Base-by-base conservation (phyloP, 2,888 invertebrate species). In the Myopa tessellatipennis region DNA sequence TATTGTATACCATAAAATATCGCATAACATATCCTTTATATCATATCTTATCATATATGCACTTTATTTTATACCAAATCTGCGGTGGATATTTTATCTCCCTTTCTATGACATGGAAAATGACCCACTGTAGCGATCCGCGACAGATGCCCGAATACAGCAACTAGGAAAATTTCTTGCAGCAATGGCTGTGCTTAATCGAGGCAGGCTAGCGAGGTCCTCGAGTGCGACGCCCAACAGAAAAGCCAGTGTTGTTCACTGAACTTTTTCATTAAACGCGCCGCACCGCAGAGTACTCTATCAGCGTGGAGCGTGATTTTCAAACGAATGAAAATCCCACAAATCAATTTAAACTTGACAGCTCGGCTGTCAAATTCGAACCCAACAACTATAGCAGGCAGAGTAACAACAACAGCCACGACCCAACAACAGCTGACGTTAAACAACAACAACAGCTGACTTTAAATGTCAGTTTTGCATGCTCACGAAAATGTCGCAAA, bases 401-500 rank as follows among this genome's bases (percentile, higher is more conserved):
- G 26, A 26, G 26, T 26, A 26, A 26, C 26, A 26, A 2, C 26
- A 26, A 26, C 26, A 40, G 68, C 74, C 50, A 45, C 26, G 63
- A 50, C 63, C 4, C 16, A 36, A 36, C 52, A 50, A 55, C 34
- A 55, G 36, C 38, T 12, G 10, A 68, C 38, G 26, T 14, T 26
- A 50, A 50, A 50, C 50, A 10, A 68, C 40, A 68, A 18, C 70
- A 26, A 70, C 45, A 40, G 5, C 10, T 60, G 45, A 61, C 45
- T 45, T n/a, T 18, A 38, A 67, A 74, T 67, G 65, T 74, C 34
- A 65, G n/a, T 85, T 83, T 85, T 85, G 83, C 85, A 86, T 85
- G 85, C 85, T 84, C 85, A 86, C 85, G 84, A 85, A 85, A 87
- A 87, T 84, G 85, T 83, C 87, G 69, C 82, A 87, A 86, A 87